Conservation (phyloP, 2,797 vertebrate species). For the Okamejei kenojei region DNA sequence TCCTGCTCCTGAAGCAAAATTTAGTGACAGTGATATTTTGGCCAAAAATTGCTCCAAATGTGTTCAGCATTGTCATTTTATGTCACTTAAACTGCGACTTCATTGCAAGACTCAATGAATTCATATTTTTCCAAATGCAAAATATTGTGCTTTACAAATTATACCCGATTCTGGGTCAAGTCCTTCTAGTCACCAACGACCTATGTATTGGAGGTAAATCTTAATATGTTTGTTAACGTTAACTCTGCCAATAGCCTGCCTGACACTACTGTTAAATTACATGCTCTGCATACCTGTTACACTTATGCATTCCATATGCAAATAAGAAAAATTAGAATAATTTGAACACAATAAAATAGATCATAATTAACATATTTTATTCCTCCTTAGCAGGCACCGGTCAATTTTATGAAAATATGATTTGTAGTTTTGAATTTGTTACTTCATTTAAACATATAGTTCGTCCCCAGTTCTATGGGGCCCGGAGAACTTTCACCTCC, state of each 20-base stretch:
- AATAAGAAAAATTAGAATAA: not conserved
- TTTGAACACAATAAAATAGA: not conserved
- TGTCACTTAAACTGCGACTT: not conserved
- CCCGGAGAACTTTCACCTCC: not conserved
- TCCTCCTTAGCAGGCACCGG: not conserved
- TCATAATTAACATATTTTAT: no score
- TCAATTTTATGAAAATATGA: not conserved
- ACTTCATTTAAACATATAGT: not conserved
- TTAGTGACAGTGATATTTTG: not conserved
- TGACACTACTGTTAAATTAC: not conserved
- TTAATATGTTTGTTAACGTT: not conserved
- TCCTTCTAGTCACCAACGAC: not conserved
- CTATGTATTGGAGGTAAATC: not conserved
- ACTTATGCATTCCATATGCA: not conserved
- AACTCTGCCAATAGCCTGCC: not conserved
- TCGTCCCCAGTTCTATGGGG: no score
- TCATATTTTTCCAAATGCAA: not conserved
- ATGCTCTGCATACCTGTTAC: not conserved
- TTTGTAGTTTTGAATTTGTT: not conserved
- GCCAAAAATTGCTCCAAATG: not conserved
- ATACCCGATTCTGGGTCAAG: not conserved
- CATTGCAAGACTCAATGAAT: not conserved
- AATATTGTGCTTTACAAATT: not conserved
- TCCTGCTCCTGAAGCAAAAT: not conserved
- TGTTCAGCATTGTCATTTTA: not conserved